Conservation (phyloP, 30 jellyfish, hydroid and myxozoan genomes). For the Catostylus mosaicus region DNA sequence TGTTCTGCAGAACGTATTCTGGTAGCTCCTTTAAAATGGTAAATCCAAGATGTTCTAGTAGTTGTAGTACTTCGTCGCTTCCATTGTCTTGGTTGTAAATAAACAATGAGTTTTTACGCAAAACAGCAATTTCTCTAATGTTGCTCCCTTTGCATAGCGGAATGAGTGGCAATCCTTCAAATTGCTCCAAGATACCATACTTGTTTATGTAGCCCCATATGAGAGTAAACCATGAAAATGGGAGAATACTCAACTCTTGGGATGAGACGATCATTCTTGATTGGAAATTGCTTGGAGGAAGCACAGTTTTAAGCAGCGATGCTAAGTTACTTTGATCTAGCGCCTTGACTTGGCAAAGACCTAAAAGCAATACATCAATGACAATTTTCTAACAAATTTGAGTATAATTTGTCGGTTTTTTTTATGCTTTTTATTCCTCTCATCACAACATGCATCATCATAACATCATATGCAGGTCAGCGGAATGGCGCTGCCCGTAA, state of each 20-base stretch:
- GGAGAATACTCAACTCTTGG: background rate
- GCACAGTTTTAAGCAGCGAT: too few relatives aligned
- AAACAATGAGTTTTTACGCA: background rate
- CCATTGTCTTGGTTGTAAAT: background rate
- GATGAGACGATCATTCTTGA: background rate
- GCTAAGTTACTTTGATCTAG: constrained; percentile 4
- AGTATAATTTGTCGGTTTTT: too few relatives aligned
- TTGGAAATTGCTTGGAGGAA: background rate
- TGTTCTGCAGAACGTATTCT: constrained; percentile 12
- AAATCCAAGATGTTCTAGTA: constrained; percentile 17
- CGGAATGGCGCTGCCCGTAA: too few relatives aligned
- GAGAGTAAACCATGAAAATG: constrained; percentile 12
- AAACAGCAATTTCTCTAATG: background rate
- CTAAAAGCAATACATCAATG: background rate
- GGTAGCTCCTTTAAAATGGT: constrained; percentile 19
- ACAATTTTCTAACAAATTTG: too few relatives aligned
- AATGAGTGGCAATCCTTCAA: constrained; percentile 40
- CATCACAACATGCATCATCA: too few relatives aligned
- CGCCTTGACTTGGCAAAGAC: background rate
- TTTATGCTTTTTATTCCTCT: too few relatives aligned
- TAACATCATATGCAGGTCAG: too few relatives aligned
- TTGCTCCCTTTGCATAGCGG: background rate
- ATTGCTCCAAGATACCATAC: background rate
- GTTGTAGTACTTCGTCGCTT: background rate
- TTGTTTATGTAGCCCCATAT: constrained; percentile 37